Conservation (phyloP, 2,113 vertebrate species). For the Oncorhynchus clarkii region DNA sequence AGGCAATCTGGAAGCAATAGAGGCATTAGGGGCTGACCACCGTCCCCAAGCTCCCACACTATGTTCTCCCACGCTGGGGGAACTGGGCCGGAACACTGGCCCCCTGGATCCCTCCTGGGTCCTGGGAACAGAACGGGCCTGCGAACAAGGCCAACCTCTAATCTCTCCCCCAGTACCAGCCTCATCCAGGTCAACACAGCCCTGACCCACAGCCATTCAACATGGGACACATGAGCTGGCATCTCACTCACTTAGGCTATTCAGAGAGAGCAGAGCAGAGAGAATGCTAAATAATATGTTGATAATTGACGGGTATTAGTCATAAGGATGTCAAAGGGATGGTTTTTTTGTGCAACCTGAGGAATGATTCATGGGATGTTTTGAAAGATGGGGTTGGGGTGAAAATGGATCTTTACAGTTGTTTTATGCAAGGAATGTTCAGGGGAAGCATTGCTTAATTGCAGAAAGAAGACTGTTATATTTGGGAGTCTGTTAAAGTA, state of each 20-base stretch:
- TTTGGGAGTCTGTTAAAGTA: too few species aligned
- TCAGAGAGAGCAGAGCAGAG: background rate
- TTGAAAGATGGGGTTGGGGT: background rate
- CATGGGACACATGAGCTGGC: background rate
- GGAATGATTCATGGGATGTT: constrained; percentile 28
- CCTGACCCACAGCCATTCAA: background rate
- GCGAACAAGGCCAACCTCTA: constrained; percentile 19
- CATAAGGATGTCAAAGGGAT: background rate
- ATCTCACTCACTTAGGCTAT: background rate
- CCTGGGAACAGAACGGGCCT: constrained; percentile 72
- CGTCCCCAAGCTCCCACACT: constrained; percentile 43
- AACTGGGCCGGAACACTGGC: constrained; percentile 60
- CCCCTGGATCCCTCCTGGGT: constrained; percentile 34
- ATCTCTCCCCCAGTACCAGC: constrained; percentile 55
- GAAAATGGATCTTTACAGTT: constrained; percentile 6
- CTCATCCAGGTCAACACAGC: constrained; percentile 32
- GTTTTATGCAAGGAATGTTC: background rate
- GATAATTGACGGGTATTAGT: constrained; percentile 16
- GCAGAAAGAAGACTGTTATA: background rate
- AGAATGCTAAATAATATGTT: background rate
- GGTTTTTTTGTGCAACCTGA: background rate
- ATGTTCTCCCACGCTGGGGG: constrained; percentile 67
- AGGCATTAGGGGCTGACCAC: constrained; percentile 63
- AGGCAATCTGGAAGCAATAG: constrained; percentile 74
- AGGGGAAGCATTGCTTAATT: constrained; percentile 32